Base-by-base conservation (phyloP, 2,888 invertebrate genomes). In the Drosophila borealis region DNA sequence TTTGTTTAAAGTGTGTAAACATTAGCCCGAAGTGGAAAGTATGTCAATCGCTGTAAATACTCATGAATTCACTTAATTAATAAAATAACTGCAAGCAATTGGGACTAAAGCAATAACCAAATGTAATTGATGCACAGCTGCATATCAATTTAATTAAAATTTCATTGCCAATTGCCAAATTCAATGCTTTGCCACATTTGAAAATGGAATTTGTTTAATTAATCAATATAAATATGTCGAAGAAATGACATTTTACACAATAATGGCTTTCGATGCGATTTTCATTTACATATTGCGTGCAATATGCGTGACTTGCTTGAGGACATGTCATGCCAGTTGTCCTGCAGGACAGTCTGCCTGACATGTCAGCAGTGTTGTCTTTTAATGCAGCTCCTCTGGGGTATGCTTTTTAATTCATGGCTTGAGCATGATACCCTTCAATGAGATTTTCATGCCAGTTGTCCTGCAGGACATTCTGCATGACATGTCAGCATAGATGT, bases 61-160 rank as follows among this genome's bases (percentile, higher is more conserved):
- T 39, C 10, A 49, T 57, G 45, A 41, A 13, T 37, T 11, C 41
- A 0, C 14, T 8, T 14, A 13, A 1, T 33, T 33, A 59, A 51
- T 42, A 33, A 25, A 42, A 60, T 60, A 37, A 17, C 45, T 62
- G 51, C 21, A 39, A 42, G 37, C 55, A 42, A 45, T 17, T 45
- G 37, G 64, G 41, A 49, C 48, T 37, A 57, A 65, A 21, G 39
- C 45, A 59, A 68, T 75, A 66, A 74, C 44, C n/a, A 63, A 39
- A 53, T 65, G 45, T 34, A 45, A 48, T 42, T 54, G 51, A 48
- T 54, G 48, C 33, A 14, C 45, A 67, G 50, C 55, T 57, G 57
- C 11, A 69, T 49, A 76, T 76, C 73, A 65, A 74, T 74, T 74
- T 29, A 75, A 74, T 82, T 71, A 66, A 69, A 70, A 68, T 74